Evolutionary conservation across 2,888 invertebrate genomes (phyloP).

Genomic region (Drosophila aldrichi): DNA sequence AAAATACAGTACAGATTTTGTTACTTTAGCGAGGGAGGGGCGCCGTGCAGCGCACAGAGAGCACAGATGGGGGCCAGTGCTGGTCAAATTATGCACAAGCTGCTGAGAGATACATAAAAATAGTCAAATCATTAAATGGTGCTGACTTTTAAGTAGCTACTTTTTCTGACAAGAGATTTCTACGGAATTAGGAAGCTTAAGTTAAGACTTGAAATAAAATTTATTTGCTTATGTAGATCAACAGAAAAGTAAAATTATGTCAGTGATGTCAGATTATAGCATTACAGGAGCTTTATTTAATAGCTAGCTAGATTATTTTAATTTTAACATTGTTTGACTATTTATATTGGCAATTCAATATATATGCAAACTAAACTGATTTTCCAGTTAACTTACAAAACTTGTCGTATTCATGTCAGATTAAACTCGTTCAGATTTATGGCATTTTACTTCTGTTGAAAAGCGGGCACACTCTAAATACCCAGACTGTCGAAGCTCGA

Average conservation of each 20-base stretch:
- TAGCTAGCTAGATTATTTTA: background rate
- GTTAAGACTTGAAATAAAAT: background rate
- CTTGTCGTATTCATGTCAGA: background rate
- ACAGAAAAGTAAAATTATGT: background rate
- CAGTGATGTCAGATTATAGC: background rate
- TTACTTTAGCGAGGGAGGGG: slow-evolving; percentile 17
- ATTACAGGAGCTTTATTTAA: background rate
- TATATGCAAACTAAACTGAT: background rate
- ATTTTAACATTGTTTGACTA: background rate
- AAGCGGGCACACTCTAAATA: background rate
- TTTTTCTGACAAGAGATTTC: slow-evolving; percentile 5
- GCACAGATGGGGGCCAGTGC: background rate
- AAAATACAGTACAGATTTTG: slow-evolving; percentile 48
- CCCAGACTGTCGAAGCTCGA: background rate
- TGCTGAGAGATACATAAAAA: slow-evolving; percentile 33
- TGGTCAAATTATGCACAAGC: slow-evolving; percentile 13
- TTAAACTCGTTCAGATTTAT: background rate
- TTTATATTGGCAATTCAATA: background rate
- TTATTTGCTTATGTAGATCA: background rate
- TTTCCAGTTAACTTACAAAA: background rate
- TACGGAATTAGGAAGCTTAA: background rate
- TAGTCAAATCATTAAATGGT: slow-evolving; percentile 40
- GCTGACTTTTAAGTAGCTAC: slow-evolving; percentile 16
- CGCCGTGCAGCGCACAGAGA: background rate
- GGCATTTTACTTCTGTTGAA: background rate